Percentiles rank a stretch among this genome's conserved stretches.
Evolutionary conservation across 2,113 vertebrate species (phyloP).

Genomic region (Andinoacara biseriatus): DNA sequence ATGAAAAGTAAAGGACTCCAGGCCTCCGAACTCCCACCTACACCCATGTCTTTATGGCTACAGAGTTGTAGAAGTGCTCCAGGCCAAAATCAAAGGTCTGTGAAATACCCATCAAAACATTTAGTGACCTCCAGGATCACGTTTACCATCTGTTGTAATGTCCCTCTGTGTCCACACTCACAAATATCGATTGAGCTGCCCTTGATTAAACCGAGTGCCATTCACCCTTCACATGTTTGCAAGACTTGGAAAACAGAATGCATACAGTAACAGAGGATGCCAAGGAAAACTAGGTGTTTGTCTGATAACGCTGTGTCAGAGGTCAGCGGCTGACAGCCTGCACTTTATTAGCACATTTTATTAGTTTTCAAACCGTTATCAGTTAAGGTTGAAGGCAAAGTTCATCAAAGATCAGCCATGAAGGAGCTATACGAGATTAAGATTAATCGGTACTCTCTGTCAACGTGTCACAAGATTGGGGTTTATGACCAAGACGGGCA

Average conservation of each 20-base stretch:
- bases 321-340: not conserved
- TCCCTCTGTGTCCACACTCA: not conserved
- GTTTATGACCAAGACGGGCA: slow-evolving; percentile 42
- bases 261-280: not conserved
- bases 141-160: slow-evolving; percentile 14
- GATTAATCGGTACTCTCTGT: slow-evolving; percentile 30
- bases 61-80: not conserved
- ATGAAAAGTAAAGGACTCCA: not conserved
- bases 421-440: not conserved
- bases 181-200: slow-evolving; percentile 39
- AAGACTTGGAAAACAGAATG: slow-evolving; percentile 11
- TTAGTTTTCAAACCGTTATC: slow-evolving; percentile 7
- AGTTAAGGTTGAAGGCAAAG: slow-evolving; percentile 45
- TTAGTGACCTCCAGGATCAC: not conserved
- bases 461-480: not conserved
- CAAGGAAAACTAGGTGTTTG: not conserved
- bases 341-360: not conserved
- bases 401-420: slow-evolving; percentile 27
- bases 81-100: not conserved
- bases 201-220: slow-evolving; percentile 21
- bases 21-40: not conserved
- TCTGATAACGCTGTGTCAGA: not conserved
- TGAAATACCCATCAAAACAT: not conserved
- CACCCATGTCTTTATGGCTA: not conserved
- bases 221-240: slow-evolving; percentile 35